These are phyloP conservation scores for Mastomys natalensis DNA, from an alignment of 2,113 vertebrate species.

Conservation along the genomic window DNA sequence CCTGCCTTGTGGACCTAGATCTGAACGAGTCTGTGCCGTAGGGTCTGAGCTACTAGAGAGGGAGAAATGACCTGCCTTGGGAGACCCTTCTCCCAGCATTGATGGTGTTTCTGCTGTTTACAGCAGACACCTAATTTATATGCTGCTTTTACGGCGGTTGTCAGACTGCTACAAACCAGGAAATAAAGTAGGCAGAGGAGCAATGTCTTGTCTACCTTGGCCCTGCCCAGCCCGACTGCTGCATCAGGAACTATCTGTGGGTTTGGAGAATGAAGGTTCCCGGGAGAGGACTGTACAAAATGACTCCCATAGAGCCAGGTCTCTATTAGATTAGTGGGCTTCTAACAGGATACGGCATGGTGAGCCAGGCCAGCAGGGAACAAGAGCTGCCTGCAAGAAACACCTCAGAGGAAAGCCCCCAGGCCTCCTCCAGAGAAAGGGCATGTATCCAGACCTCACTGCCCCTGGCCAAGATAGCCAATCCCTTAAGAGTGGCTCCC, in stretches of 20 bases:
- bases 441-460: accelerated
- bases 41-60: accelerated
- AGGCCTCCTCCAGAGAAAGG: neutral
- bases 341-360: too few species aligned
- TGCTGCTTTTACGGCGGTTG: constrained; percentile 78
- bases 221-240: neutral
- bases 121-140: constrained; percentile 78
- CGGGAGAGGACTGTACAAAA: neutral
- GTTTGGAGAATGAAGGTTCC: neutral
- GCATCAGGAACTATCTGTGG: neutral
- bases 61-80: neutral
- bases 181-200: constrained; percentile 72
- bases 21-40: neutral
- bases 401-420: neutral
- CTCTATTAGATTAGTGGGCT: neutral
- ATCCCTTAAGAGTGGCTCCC: neutral
- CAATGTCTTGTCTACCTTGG: constrained; percentile 26
- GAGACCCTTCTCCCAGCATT: neutral
- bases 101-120: constrained; percentile 70
- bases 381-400: neutral
- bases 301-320: neutral
- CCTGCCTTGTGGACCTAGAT: neutral
- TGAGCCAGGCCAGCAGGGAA: neutral
- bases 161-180: constrained; percentile 84
- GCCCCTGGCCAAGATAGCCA: neutral